Conservation (phyloP, 1,140 invertebrate species). For the Tetragnatha versicolor region DNA sequence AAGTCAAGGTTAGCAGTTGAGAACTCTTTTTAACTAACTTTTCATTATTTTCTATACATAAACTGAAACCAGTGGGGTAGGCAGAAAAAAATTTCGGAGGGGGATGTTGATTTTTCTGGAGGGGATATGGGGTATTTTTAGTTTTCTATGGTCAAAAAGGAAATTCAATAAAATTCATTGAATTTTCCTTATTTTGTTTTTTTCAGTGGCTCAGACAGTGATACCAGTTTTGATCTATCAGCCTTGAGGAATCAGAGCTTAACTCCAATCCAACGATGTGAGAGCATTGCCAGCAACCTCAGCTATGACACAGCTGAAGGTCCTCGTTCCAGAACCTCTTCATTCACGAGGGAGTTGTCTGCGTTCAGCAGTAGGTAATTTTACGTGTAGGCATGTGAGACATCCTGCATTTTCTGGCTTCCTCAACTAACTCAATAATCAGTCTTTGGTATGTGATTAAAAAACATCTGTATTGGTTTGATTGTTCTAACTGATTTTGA, state of each 20-base stretch:
- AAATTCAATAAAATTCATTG: not conserved
- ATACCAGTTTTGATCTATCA: constrained; percentile 52
- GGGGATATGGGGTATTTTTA: not conserved
- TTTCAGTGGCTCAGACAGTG: constrained; percentile 56
- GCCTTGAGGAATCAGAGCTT: constrained; percentile 28
- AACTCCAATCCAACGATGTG: constrained; percentile 37
- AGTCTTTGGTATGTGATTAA: not conserved
- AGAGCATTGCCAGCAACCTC: constrained; percentile 42
- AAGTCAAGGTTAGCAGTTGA: too few species aligned
- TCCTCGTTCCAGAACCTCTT: constrained; percentile 20
- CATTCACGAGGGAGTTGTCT: constrained; percentile 42
- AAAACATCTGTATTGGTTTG: not conserved
- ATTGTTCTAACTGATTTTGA: too few species aligned
- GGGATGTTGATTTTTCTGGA: too few species aligned
- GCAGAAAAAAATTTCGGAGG: not conserved
- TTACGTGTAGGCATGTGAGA: constrained; percentile 56
- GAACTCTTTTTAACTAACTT: too few species aligned
- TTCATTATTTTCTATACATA: too few species aligned
- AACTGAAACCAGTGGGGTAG: too few species aligned
- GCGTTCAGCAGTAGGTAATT: constrained; percentile 57
- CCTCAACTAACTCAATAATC: not conserved
- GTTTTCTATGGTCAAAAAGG: not conserved
- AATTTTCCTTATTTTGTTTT: not conserved
- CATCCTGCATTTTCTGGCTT: constrained; percentile 25
- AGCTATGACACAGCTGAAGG: constrained; percentile 17